Percentiles rank a stretch among this genome's conserved stretches.
These are phyloP conservation scores for Buphagus erythrorhynchus DNA, from an alignment of 2,797 vertebrate species.

Conservation along the genomic window DNA sequence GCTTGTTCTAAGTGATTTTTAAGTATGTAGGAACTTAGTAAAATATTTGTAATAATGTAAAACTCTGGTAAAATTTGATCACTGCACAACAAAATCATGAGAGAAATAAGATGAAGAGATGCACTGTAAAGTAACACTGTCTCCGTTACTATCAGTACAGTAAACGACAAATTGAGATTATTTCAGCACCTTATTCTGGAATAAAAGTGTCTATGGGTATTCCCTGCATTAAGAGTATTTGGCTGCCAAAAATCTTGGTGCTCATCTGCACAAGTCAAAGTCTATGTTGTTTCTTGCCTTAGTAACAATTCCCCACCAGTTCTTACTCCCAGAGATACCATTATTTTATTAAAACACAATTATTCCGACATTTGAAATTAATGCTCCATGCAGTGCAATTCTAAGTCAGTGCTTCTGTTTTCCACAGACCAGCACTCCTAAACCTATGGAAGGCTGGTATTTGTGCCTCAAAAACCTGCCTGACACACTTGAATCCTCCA, in stretches of 20 bases:
- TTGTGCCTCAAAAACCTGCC: neutral
- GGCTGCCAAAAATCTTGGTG: neutral
- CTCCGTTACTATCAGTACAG: neutral
- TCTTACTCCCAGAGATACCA: neutral
- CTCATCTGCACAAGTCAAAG: neutral
- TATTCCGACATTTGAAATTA: neutral
- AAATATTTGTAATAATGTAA: neutral
- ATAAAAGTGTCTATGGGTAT: neutral
- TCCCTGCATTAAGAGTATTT: neutral
- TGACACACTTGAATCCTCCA: neutral
- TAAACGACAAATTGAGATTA: neutral
- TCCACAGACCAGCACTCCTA: neutral
- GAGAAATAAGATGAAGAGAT: neutral
- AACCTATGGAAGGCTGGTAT: neutral
- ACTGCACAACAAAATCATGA: neutral
- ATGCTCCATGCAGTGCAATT: neutral
- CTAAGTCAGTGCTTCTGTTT: neutral
- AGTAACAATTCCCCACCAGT: neutral
- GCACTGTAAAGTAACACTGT: neutral
- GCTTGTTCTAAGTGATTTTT: neutral
- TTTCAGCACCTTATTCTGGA: neutral
- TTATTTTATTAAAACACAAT: neutral
- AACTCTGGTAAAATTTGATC: neutral
- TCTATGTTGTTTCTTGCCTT: neutral
- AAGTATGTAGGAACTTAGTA: fast-evolving